Evolutionary conservation across 2,888 invertebrate species (phyloP), one percentile per base, ranked within the genome.

Genomic region (Caenorhabditis sinica): DNA sequence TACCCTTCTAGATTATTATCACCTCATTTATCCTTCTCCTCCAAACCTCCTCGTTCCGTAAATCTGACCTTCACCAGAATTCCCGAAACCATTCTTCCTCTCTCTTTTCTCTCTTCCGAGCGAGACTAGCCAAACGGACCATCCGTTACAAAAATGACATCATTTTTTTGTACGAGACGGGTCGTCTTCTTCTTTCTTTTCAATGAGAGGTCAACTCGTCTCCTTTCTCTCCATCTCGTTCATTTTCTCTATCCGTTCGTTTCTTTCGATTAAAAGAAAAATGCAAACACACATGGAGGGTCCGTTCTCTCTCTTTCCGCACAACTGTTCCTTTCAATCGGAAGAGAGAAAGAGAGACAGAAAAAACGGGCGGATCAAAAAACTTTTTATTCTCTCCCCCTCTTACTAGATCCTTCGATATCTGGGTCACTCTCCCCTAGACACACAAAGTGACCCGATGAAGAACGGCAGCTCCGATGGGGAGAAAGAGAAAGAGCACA

Each of bases 61-160:
- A 40, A 69, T 61, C 53, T 72, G 80, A 80, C 80, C 80, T 80
- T 66, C 61, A 69, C 40, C 49, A 76, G 23, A 56, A 68, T 60
- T 56, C 68, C 51, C 68, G 60, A 69, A 72, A 53, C 63, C 61
- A 36, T 58, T 68, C 43, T 53, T 53, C 60, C 9, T 8, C 8
- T 60, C 33, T 30, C 28, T n/a, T n/a, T 33, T 40, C 9, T 28
- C 56, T 13, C 40, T 43, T 49, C 45, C 45, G 45, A 23, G 30
- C 2, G 40, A 30, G 40, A 53, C 28, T 6, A 20, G 9, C 17
- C 15, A 43, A 17, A 36, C 36, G 71, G 63, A 72, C 73, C 79
- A 71, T 61, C 36, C 71, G 63, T 71, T 79, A 65, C 79, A 79
- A 71, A 71, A 51, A 25, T 63, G 80, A 80, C 80, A 80, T 80